A percentile compares a stretch with the other conserved stretches of the same genome.
Conservation (phyloP, 1,140 invertebrate species). For the Aphis gossypii region DNA sequence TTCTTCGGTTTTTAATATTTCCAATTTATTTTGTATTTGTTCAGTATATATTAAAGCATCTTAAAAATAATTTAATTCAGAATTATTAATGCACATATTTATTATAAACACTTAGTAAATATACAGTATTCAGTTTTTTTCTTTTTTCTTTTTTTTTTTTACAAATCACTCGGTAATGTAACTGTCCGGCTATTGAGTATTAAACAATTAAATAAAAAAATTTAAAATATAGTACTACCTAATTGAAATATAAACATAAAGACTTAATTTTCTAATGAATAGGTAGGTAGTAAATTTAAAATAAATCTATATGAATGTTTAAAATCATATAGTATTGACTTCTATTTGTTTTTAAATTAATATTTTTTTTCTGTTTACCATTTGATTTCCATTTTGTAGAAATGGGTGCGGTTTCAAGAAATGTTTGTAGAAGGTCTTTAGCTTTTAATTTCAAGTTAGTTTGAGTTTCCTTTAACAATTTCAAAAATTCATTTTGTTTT, state of each 20-base stretch:
- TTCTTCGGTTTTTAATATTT: slow-evolving; percentile 34
- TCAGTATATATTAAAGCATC: slow-evolving; percentile 27
- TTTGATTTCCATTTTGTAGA: slow-evolving; percentile 42
- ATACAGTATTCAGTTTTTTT: not conserved
- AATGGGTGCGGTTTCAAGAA: slow-evolving; percentile 32
- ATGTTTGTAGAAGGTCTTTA: not conserved
- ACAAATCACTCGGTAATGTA: not conserved
- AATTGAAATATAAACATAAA: not conserved
- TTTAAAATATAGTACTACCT: not conserved
- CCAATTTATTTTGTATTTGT: slow-evolving; percentile 3
- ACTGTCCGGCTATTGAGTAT: not conserved
- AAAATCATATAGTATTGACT: not conserved
- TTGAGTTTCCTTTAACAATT: not conserved
- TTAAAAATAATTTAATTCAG: not conserved
- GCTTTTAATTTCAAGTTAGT: not conserved
- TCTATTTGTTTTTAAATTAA: not conserved
- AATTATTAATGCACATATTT: not conserved
- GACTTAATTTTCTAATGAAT: not conserved
- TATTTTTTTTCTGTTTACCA: not conserved
- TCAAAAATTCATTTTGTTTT: slow-evolving; percentile 28
- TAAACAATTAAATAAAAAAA: not conserved
- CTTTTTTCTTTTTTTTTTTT: not conserved
- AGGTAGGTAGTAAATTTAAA: not conserved
- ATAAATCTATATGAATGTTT: not conserved
- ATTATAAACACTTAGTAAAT: not conserved